Evolutionary conservation across 2,113 vertebrate genomes (phyloP), one percentile per base, ranked within the genome.

Genomic region (Turdus rufiventris): DNA sequence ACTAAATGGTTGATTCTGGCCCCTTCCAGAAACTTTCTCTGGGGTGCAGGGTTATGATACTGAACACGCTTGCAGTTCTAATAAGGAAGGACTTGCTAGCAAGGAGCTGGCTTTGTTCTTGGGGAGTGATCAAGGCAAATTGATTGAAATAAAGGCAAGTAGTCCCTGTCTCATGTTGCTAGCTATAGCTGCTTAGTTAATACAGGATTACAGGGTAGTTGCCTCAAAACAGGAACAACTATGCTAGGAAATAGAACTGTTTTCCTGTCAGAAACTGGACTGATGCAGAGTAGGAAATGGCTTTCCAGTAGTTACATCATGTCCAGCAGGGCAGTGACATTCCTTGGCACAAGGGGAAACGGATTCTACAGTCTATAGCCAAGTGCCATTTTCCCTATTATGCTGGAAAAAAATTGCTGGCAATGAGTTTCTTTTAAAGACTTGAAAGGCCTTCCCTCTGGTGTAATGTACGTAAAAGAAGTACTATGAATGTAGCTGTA

Each of bases 131-230:
- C 54, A n/a, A 25, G n/a, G 31, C 33, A 73, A 73, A 79, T 2
- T 38, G 47, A 70, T 48, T 75, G 31, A 87, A 95, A 94, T 96
- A 96, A 96, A 96, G 42, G 72, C 51, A 91, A 90, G 75, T 13
- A 15, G 63, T 47, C 53, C 43, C 45, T 72, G 47, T 76, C 71
- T 78, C 33, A 5, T 31, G n/a, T 61, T 65, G 12, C 14, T 67
- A 54, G 42, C 17, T 70, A 2, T 28, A 57, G n/a, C 19, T 63
- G 7, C 40, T 29, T 65, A 17, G 42, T 72, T 87, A 68, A 68
- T 5, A 14, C 2, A 65, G 18, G 26, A 71, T 53, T 72, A 66
- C 31, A 58, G 20, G 12, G 14, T 14, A 26, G 36, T 24, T 36
- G 70, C 43, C 40, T 61, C 42, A 84, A 56, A 65, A 68, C 4